Percentiles rank a stretch among this genome's conserved stretches.
Conservation (phyloP, 2,797 vertebrate genomes). For the Spea hammondii region DNA sequence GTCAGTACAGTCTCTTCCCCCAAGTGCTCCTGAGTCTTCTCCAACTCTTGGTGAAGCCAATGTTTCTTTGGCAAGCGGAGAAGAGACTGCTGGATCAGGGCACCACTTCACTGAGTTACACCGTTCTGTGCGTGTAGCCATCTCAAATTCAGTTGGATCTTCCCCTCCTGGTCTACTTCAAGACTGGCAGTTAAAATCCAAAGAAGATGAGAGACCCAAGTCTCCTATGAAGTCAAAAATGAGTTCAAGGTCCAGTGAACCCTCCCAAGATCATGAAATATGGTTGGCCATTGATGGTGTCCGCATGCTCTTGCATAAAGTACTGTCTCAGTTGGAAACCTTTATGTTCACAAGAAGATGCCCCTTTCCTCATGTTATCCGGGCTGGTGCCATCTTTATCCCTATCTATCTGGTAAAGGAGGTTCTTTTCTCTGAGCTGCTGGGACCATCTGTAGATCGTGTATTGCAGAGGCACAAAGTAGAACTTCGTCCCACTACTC, state of each 20-base stretch:
- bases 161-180: slow-evolving; percentile 74
- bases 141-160: slow-evolving; percentile 69
- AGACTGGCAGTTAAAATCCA: slow-evolving; percentile 71
- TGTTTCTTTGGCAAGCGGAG: background rate
- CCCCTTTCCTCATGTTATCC: slow-evolving; percentile 88
- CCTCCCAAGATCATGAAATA: slow-evolving; percentile 61
- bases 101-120: slow-evolving; percentile 81
- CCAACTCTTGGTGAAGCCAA: background rate
- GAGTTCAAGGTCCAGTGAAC: slow-evolving; percentile 62
- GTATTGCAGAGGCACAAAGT: slow-evolving; percentile 90
- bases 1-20: slow-evolving; percentile 36
- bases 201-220: slow-evolving; percentile 37
- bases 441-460: slow-evolving; percentile 77
- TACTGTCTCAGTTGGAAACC: slow-evolving; percentile 75
- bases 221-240: slow-evolving; percentile 67
- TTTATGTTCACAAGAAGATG: slow-evolving; percentile 73
- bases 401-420: slow-evolving; percentile 95
- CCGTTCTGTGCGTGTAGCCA: slow-evolving; percentile 70
- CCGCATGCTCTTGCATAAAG: slow-evolving; percentile 64
- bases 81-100: background rate
- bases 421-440: slow-evolving; percentile 82
- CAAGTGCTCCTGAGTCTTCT: slow-evolving; percentile 15
- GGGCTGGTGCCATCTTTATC: slow-evolving; percentile 85
- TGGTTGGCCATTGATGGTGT: slow-evolving; percentile 79
- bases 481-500: slow-evolving; percentile 88